Evolutionary conservation across 2,888 invertebrate species (phyloP), one percentile per base, ranked within the genome.

Genomic region (Andrena bicolor): DNA sequence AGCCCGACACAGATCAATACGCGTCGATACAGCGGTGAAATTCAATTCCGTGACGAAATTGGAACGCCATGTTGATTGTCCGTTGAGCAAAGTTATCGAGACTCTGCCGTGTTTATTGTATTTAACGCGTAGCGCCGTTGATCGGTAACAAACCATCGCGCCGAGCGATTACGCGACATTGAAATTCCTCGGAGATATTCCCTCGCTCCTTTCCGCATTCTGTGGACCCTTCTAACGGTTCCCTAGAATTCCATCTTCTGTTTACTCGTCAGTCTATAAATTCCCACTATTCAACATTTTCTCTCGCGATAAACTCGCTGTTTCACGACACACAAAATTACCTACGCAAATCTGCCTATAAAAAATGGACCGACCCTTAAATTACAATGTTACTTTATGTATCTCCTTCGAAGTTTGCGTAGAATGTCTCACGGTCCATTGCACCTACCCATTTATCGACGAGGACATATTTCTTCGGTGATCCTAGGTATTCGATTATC

Each of bases 21-120:
- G 30, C 68, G 30, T 81, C 80, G 72, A 76, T 82, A 61, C 66
- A 71, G 30, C 28, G 41, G 64, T 49, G 51, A 81, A 81, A 76
- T 76, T 63, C 72, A 16, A 76, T 76, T 82, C 76, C 41, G 68
- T 81, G 71, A 76, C 71, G 82, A 82, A 82, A 82, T 82, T 69
- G 82, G 82, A 81, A 65, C 82, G 76, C 28, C 72, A 64, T 49
- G 64, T 64, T 48, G 76, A 76, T 82, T 56, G 72, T 75, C 51
- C 61, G 71, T 80, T 80, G 66, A 63, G 81, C 81, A 75, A 82
- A 82, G 70, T 82, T 80, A 70, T 66, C 70, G 65, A 51, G 30
- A 74, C 74, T 79, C 63, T 32, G 53, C 35, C 66, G 41, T 23
- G 66, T 72, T 30, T 61, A 48, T 48, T 53, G 71, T 10, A n/a